Percentiles rank a stretch among this genome's conserved stretches.
phyloP scores from a whole-genome alignment of 2,888 invertebrate species.

The Thyatira batis region DNA sequence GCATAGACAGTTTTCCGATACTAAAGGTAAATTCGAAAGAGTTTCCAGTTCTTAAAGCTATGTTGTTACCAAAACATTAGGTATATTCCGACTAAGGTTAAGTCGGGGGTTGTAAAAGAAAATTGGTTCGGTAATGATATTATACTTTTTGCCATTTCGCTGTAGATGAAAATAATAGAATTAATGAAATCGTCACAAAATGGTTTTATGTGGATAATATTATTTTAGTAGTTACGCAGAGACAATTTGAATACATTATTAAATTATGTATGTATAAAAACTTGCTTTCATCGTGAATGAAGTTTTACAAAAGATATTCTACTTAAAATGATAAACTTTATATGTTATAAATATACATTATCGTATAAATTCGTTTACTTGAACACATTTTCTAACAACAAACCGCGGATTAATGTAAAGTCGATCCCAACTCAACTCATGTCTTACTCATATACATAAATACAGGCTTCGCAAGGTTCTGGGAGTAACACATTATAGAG shows the following conservation, averaged over 20 bases:
- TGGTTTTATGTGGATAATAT: slow-evolving; percentile 21
- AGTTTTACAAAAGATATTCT: too few species aligned
- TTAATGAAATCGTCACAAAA: slow-evolving; percentile 31
- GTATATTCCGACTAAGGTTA: slow-evolving; percentile 40
- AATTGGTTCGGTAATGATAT: slow-evolving; percentile 60
- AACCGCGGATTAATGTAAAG: too few species aligned
- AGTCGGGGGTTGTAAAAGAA: slow-evolving; percentile 54
- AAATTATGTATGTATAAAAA: too few species aligned
- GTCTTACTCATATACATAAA: slow-evolving; percentile 6
- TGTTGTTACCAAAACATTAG: slow-evolving; percentile 42
- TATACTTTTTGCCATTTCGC: slow-evolving; percentile 45
- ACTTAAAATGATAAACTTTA: too few species aligned
- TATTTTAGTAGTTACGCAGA: background rate
- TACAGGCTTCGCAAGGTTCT: slow-evolving; percentile 20
- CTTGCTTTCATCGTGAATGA: too few species aligned
- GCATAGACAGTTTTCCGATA: slow-evolving; percentile 50
- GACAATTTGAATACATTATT: too few species aligned
- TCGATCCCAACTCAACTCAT: background rate
- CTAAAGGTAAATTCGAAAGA: slow-evolving; percentile 74
- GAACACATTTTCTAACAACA: too few species aligned
- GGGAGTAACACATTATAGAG: slow-evolving; percentile 13
- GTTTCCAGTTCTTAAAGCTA: slow-evolving; percentile 62
- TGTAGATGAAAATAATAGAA: slow-evolving; percentile 36
- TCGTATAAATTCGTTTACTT: too few species aligned
- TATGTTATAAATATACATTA: too few species aligned